These are phyloP conservation scores for Brachymystax lenok DNA, from an alignment of 2,797 vertebrate genomes.

Conservation along the genomic window DNA sequence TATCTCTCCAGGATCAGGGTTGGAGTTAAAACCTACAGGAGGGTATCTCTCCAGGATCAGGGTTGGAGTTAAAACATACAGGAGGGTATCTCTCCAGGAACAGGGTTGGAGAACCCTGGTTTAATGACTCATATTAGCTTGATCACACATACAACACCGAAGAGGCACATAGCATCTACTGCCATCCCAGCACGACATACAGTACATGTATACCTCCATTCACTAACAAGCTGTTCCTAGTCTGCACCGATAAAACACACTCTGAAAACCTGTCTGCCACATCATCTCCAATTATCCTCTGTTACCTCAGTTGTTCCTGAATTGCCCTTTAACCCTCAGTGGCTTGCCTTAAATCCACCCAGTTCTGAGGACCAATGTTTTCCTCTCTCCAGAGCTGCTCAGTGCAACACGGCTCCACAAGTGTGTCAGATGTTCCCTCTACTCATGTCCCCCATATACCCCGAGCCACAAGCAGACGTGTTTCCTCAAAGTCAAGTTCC, in stretches of 20 bases:
- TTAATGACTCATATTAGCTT: not conserved
- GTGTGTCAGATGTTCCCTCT: slow-evolving; percentile 36
- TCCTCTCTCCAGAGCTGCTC: not conserved
- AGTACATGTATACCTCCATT: not conserved
- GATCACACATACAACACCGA: not conserved
- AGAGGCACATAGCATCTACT: not conserved
- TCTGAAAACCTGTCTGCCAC: not conserved
- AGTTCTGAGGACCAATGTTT: not conserved
- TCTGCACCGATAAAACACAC: not conserved
- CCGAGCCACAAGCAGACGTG: slow-evolving; percentile 20
- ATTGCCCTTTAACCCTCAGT: not conserved
- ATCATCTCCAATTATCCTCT: not conserved
- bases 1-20: too few relatives aligned
- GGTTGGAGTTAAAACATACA: too few relatives aligned
- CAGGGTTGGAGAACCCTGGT: too few relatives aligned
- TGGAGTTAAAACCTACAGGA: too few relatives aligned
- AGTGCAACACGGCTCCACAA: slow-evolving; percentile 36
- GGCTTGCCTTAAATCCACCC: too few relatives aligned
- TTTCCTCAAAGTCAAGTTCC: slow-evolving; percentile 67
- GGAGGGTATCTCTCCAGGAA: too few relatives aligned
- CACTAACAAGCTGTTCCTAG: not conserved
- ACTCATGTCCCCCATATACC: slow-evolving; percentile 30
- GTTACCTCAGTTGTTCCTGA: not conserved
- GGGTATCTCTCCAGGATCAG: too few relatives aligned
- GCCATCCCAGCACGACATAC: not conserved